Percentiles rank a stretch among this genome's conserved stretches.
These are phyloP conservation scores for Rhabdomys dilectus DNA, from an alignment of 2,113 vertebrate species.

Conservation along the genomic window DNA sequence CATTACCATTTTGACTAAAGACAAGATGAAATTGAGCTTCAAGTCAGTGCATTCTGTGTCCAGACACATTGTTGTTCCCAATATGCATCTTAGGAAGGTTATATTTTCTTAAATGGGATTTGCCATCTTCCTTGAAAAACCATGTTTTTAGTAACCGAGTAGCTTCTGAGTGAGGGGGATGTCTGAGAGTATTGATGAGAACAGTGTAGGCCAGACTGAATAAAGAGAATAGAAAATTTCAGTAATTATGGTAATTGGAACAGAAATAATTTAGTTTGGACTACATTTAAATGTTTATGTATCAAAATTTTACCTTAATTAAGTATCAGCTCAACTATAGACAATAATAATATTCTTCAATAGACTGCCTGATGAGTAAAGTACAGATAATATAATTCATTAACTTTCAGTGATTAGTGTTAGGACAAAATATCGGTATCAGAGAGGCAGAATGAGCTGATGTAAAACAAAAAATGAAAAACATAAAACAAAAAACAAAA, in stretches of 20 bases:
- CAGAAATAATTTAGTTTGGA: constrained; percentile 60
- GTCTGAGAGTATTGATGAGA: not conserved
- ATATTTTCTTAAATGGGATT: not conserved
- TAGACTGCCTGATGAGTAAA: constrained; percentile 29
- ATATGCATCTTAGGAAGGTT: not conserved
- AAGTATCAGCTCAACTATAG: constrained; percentile 50
- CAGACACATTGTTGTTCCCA: not conserved
- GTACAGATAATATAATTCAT: constrained; percentile 39
- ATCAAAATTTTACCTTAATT: constrained; percentile 62
- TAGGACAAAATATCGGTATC: constrained; percentile 25
- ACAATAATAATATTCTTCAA: not conserved
- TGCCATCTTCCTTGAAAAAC: not conserved
- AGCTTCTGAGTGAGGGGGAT: not conserved
- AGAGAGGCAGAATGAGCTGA: not conserved
- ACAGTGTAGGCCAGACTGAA: not conserved
- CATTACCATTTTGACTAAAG: not conserved
- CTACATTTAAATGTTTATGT: constrained; percentile 12
- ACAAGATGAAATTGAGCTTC: not conserved
- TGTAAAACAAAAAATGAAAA: too few species aligned
- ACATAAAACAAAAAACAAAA: too few species aligned
- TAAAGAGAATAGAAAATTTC: constrained; percentile 11
- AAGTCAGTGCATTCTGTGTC: constrained; percentile 14
- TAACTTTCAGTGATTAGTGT: not conserved
- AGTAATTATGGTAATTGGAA: constrained; percentile 15
- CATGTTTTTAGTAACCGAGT: not conserved